Percentiles rank a stretch among this genome's conserved stretches.
These are phyloP conservation scores for Bryconaethiops microstoma DNA, from an alignment of 2,797 vertebrate species.

Conservation along the genomic window DNA sequence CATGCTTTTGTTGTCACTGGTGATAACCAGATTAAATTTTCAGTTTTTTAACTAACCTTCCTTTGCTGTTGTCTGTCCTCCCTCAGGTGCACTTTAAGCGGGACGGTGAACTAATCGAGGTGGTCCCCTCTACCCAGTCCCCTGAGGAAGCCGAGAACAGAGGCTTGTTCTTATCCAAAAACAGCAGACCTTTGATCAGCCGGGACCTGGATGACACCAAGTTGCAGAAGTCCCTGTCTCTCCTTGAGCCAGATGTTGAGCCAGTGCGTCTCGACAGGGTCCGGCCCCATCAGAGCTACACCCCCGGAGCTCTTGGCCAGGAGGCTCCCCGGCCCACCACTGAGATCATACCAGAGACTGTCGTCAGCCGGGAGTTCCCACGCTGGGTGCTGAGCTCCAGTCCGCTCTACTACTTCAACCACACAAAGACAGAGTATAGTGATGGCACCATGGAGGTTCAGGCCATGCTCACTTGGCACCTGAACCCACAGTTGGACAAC, in stretches of 20 bases:
- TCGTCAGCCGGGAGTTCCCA: constrained; percentile 92
- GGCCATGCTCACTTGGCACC: constrained; percentile 90
- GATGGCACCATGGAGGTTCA: constrained; percentile 89
- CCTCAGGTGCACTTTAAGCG: constrained; percentile 93
- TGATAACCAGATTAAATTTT: neutral
- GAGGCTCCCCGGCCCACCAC: constrained; percentile 68
- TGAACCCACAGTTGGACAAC: constrained; percentile 93
- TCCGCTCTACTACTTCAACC: constrained; percentile 87
- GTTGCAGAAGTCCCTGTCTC: constrained; percentile 78
- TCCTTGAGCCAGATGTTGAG: constrained; percentile 72
- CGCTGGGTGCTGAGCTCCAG: constrained; percentile 89
- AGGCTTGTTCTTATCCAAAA: constrained; percentile 63
- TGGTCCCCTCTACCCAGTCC: constrained; percentile 74
- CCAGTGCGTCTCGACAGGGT: constrained; percentile 66
- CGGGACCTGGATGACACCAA: constrained; percentile 90
- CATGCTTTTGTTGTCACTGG: neutral
- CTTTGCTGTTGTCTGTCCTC: neutral
- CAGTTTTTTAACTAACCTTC: neutral
- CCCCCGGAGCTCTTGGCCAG: constrained; percentile 30
- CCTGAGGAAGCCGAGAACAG: constrained; percentile 60
- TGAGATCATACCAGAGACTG: constrained; percentile 85
- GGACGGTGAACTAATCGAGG: constrained; percentile 88
- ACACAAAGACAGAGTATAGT: constrained; percentile 75
- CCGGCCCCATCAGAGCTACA: constrained; percentile 64
- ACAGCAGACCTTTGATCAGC: constrained; percentile 75